These are phyloP conservation scores for Porites lobata DNA, from an alignment of 92 coral and sea anemone species.

Conservation along the genomic window DNA sequence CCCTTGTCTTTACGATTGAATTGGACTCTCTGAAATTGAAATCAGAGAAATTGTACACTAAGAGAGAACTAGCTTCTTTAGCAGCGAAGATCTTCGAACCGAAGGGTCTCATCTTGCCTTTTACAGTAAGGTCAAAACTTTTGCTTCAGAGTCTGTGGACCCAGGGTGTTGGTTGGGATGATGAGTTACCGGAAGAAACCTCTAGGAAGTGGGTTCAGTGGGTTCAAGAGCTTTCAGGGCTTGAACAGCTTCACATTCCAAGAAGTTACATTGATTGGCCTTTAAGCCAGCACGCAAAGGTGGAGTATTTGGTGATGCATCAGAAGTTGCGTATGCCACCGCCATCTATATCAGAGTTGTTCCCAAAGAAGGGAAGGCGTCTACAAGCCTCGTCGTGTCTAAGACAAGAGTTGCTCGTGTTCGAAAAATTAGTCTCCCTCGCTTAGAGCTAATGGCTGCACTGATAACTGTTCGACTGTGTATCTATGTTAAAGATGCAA, in stretches of 20 bases:
- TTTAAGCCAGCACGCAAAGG: background rate
- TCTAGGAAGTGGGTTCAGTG: constrained; percentile 36
- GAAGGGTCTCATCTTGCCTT: constrained; percentile 44
- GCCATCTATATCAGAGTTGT: constrained; percentile 55
- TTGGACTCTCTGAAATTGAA: background rate
- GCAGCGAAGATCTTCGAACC: constrained; percentile 58
- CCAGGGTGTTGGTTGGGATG: constrained; percentile 61
- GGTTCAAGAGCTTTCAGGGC: constrained; percentile 25
- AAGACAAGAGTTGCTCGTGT: constrained; percentile 51
- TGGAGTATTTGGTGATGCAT: constrained; percentile 68
- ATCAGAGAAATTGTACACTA: constrained; percentile 6
- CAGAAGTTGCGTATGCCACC: constrained; percentile 59
- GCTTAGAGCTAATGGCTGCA: constrained; percentile 60
- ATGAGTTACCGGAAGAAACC: constrained; percentile 10
- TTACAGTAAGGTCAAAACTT: constrained; percentile 43
- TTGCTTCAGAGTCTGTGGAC: constrained; percentile 54
- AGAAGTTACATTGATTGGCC: constrained; percentile 44
- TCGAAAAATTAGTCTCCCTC: constrained; percentile 40
- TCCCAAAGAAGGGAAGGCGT: constrained; percentile 32
- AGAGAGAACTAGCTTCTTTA: constrained; percentile 6
- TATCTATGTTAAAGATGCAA: constrained; percentile 2
- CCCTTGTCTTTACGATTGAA: background rate
- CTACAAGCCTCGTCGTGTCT: constrained; percentile 50
- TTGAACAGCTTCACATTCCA: constrained; percentile 33
- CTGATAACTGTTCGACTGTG: constrained; percentile 19